phyloP scores from a whole-genome alignment of 2,888 invertebrate species.

The Lithophane ornitopus region DNA sequence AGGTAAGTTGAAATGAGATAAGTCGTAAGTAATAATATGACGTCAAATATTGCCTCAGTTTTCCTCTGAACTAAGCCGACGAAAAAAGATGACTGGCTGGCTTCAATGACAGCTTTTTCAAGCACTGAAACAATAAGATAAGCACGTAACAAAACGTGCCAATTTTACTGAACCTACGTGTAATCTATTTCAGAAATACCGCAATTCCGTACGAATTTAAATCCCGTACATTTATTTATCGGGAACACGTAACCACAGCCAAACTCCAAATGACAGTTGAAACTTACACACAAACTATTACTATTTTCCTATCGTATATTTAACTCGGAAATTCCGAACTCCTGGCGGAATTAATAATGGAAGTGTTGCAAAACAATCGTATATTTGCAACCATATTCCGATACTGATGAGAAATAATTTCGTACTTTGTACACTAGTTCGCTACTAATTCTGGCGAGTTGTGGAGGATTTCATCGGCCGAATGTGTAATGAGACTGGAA shows the following conservation, averaged over 20 bases:
- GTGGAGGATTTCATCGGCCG: constrained; percentile 29
- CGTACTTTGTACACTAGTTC: constrained; percentile 46
- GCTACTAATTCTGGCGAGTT: constrained; percentile 43
- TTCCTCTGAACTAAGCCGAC: neutral
- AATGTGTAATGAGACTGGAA: constrained; percentile 52
- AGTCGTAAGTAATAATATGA: neutral
- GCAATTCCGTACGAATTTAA: neutral
- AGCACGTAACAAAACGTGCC: constrained; percentile 16
- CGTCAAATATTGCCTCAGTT: neutral
- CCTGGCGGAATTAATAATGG: constrained; percentile 61
- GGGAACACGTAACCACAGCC: constrained; percentile 53
- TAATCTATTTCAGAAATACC: neutral
- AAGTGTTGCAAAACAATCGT: constrained; percentile 61
- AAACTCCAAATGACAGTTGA: constrained; percentile 43
- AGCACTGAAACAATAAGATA: constrained; percentile 38
- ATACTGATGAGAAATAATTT: constrained; percentile 66
- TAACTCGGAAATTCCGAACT: constrained; percentile 52
- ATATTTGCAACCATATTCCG: constrained; percentile 56
- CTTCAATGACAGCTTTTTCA: neutral
- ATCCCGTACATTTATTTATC: constrained; percentile 36
- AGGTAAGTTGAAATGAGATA: neutral
- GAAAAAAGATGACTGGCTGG: neutral
- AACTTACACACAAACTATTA: constrained; percentile 61
- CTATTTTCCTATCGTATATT: constrained; percentile 59
- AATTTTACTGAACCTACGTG: constrained; percentile 14